Evolutionary conservation across 1,140 invertebrate species (phyloP), one percentile per base, ranked within the genome.

Genomic region (Yoshiicerus persimilis): DNA sequence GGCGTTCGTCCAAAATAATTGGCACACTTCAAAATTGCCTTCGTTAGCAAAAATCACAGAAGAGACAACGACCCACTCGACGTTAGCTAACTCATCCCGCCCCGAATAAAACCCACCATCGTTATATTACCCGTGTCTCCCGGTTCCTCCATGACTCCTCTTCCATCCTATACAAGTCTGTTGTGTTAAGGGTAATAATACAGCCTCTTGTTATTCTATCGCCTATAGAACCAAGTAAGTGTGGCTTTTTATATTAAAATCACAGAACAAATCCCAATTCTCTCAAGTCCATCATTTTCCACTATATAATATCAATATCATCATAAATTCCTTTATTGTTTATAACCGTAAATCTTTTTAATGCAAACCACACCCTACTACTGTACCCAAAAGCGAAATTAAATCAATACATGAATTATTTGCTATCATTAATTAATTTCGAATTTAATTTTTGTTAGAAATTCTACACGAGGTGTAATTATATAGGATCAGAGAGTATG

Each of bases 1-100:
- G 84, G 88, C 88, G 88, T 83, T 90, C 38, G 87, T 89, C 86
- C 87, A 89, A 90, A 90, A 90, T 90, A 90, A 90, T 90, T 90
- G 89, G 88, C 89, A 90, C 89, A 89, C 89, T 90, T 88, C 38
- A 89, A 62, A 88, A 89, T 90, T 90, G 89, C 88, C 89, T 90
- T 90, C 89, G 89, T 90, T 90, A 90, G 89, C 89, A 90, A 88
- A 90, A 90, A 90, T 90, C 88, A 90, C 84, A 88, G 75, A 70
- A 75, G 56, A 75, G 83, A 62, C 38, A 47, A 84, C 83, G 83
- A 84, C 83, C 83, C 83, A 84, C 83, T 84, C 83, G 75, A 80
- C 75, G 32, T 9, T 36, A 80, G 66, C 66, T 30, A 70, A 70
- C 66, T 70, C 66, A 70, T 70, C 66, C 66, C 25, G 66, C 64